Base-by-base conservation (phyloP, 2,113 vertebrate species). In the Rhegmatorhina hoffmannsi region DNA sequence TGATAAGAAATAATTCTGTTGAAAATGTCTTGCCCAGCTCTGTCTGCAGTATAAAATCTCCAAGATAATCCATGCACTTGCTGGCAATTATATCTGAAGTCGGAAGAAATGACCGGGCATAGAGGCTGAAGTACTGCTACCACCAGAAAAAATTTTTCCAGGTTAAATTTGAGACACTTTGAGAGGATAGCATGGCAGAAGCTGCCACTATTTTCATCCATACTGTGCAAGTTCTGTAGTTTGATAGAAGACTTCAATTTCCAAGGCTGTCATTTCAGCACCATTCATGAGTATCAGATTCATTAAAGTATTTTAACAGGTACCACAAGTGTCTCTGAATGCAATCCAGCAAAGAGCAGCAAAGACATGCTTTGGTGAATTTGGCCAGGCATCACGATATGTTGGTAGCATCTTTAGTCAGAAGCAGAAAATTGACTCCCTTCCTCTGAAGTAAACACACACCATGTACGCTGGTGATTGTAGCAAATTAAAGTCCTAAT, bases 401-500 rank as follows among this genome's bases (percentile, higher is more conserved):
- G 87, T 88, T 86, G 90, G 93, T 82, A 90, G 82, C 68, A 53
- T 94, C 92, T 94, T 96, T 92, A 93, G 89, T 94, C 72, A 90
- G 85, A 87, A 93, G 96, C 79, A 92, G 87, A 92, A 89, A 95
- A 97, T 94, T 58, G 44, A 92, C 92, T 97, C 70, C n/a, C 59
- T 96, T 96, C 49, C 79, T 55, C 88, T 31, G 62, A 96, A 97
- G 83, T 96, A 91, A 92, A 85, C 79, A 87, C 52, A 68, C 55
- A 84, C 94, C 58, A 92, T 4, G 1, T 73, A 93, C 31, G 7
- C 74, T 89, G 81, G 92, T 91, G 94, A 96, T 91, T 95, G 91
- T 81, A 95, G 87, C 80, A 97, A 97, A 97, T 97, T 96, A 93
- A 97, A 96, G 85, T 94, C 93, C 94, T 97, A 95, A 96, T 96